phyloP scores from a whole-genome alignment of 2,113 vertebrate species.

The Gallinago media region DNA sequence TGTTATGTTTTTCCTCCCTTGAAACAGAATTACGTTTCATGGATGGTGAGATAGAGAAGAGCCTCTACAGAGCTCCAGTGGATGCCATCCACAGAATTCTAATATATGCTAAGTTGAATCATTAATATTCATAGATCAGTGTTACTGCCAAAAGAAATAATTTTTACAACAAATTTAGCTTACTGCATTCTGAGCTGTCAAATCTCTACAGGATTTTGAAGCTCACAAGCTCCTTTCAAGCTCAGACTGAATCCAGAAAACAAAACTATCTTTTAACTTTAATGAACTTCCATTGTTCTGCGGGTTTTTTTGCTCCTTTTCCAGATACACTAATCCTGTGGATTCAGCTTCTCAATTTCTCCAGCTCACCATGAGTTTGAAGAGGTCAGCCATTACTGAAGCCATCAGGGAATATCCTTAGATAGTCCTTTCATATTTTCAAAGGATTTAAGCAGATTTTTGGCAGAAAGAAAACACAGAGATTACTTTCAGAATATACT shows the following conservation, averaged over 20 bases:
- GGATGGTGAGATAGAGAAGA: slow-evolving; percentile 8
- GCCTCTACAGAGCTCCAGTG: neutral
- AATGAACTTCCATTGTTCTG: neutral
- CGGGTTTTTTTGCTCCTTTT: neutral
- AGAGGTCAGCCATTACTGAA: neutral
- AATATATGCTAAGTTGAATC: slow-evolving; percentile 13
- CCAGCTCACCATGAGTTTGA: neutral
- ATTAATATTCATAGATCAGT: slow-evolving; percentile 46
- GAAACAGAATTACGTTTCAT: slow-evolving; percentile 8
- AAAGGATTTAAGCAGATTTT: neutral
- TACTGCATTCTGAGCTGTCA: slow-evolving; percentile 18
- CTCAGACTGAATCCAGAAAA: slow-evolving; percentile 20
- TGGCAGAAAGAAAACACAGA: neutral
- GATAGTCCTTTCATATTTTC: neutral
- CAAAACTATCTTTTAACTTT: neutral
- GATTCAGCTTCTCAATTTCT: neutral
- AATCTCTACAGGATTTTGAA: slow-evolving; percentile 28
- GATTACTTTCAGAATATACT: neutral
- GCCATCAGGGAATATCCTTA: neutral
- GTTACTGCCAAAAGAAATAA: slow-evolving; percentile 51
- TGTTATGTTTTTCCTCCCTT: neutral
- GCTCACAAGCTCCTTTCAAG: slow-evolving; percentile 12
- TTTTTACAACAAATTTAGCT: slow-evolving; percentile 56
- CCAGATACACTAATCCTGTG: neutral
- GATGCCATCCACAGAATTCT: slow-evolving; percentile 6